Percentiles rank a stretch among this genome's conserved stretches.
These are phyloP conservation scores for Amblyjoppa proteus DNA, from an alignment of 2,888 invertebrate genomes.

Conservation along the genomic window DNA sequence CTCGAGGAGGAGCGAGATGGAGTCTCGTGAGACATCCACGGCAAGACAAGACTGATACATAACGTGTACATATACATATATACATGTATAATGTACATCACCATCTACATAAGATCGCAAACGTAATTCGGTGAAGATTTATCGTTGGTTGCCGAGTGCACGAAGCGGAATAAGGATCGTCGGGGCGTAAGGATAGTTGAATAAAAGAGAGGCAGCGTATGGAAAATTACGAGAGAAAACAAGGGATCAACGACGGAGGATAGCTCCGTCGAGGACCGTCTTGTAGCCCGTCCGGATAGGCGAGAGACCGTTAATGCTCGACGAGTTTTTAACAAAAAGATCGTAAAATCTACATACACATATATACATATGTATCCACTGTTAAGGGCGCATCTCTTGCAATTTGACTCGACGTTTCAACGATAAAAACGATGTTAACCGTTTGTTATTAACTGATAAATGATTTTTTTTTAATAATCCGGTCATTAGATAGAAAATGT, in stretches of 20 bases:
- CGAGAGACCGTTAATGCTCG: slow-evolving; percentile 7
- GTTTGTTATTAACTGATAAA: too few relatives aligned
- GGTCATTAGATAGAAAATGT: too few relatives aligned
- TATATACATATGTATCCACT: neutral
- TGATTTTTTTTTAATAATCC: too few relatives aligned
- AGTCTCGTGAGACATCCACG: neutral
- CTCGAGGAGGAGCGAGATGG: neutral
- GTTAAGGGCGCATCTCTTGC: too few relatives aligned
- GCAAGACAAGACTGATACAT: neutral
- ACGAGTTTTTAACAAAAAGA: slow-evolving; percentile 53
- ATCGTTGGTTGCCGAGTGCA: slow-evolving; percentile 51
- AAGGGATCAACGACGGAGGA: neutral
- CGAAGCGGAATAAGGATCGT: slow-evolving; percentile 46
- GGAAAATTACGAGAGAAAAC: slow-evolving; percentile 31
- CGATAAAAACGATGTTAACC: too few relatives aligned
- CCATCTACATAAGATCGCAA: slow-evolving; percentile 47
- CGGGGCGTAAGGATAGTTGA: slow-evolving; percentile 50
- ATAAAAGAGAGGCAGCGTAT: slow-evolving; percentile 36
- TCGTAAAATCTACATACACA: slow-evolving; percentile 27
- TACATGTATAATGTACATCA: too few relatives aligned
- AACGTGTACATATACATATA: too few relatives aligned
- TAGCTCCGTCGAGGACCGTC: neutral
- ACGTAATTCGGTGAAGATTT: slow-evolving; percentile 62
- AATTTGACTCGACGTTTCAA: too few relatives aligned
- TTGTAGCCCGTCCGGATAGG: neutral